These are phyloP conservation scores for Emydura subglobosa DNA, from an alignment of 2,113 vertebrate genomes.

Conservation along the genomic window DNA sequence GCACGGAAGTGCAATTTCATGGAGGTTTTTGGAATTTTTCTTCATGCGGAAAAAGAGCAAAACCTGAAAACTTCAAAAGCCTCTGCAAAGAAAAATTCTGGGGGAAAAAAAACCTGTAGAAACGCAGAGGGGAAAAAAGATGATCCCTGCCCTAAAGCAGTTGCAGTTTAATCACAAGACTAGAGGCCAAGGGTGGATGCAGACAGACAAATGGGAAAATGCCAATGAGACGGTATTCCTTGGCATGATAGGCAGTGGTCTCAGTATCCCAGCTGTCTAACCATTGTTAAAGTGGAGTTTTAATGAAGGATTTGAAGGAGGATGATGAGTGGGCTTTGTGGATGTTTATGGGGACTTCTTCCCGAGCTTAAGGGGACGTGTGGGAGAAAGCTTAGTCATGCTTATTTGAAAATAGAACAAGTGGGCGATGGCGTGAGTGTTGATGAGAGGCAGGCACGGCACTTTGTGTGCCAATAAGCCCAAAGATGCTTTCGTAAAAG, in stretches of 20 bases:
- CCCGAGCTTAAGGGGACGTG: background rate
- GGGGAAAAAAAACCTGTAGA: background rate
- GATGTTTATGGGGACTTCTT: background rate
- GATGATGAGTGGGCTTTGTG: background rate
- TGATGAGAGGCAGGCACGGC: background rate
- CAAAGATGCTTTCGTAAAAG: background rate
- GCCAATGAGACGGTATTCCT: background rate
- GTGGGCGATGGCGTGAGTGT: background rate
- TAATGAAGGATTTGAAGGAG: background rate
- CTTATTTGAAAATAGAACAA: background rate
- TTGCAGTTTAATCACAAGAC: background rate
- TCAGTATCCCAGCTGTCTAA: rapidly evolving
- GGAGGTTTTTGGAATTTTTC: background rate
- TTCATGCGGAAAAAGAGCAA: background rate
- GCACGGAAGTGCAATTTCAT: background rate
- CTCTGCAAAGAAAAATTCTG: background rate
- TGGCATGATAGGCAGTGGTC: background rate
- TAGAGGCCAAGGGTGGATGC: background rate
- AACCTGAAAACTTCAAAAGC: background rate
- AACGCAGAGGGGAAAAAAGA: background rate
- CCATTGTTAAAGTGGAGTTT: background rate
- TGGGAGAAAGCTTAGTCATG: rapidly evolving
- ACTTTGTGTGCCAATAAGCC: rapidly evolving
- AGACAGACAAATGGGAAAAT: background rate
- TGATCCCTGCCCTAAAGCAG: background rate